Conservation (phyloP, 64 coral and sea anemone genomes). For the Stichodactyla mertensii region DNA sequence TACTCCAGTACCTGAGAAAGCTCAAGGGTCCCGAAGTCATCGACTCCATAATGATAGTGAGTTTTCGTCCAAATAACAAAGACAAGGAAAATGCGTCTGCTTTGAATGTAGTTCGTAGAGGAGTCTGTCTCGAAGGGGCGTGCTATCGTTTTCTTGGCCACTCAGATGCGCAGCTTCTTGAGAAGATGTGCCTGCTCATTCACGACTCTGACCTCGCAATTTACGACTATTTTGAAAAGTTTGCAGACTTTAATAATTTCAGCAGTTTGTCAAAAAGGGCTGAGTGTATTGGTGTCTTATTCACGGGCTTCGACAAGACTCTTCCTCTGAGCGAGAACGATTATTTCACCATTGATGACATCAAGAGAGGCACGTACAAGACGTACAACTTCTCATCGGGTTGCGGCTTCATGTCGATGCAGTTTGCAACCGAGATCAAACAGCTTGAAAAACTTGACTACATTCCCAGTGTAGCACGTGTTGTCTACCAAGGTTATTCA, state of each 20-base stretch:
- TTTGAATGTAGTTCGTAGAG: neutral
- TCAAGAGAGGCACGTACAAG: conserved; percentile 5
- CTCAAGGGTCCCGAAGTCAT: neutral
- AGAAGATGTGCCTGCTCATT: conserved; percentile 62
- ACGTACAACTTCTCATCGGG: conserved; percentile 45
- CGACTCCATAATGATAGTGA: neutral
- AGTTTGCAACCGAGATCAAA: conserved; percentile 34
- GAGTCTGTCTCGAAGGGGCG: conserved; percentile 13
- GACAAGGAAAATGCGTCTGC: neutral
- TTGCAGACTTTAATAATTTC: conserved; percentile 53
- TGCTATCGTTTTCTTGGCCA: conserved; percentile 36
- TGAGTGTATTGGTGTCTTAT: conserved; percentile 45
- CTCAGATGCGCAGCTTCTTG: conserved; percentile 34
- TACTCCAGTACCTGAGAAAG: conserved; percentile 3
- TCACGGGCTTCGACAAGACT: conserved; percentile 35
- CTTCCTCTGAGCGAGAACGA: conserved; percentile 31
- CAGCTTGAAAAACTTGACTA: conserved; percentile 27
- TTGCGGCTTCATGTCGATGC: conserved; percentile 67
- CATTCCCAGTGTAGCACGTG: conserved; percentile 42
- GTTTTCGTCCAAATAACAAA: neutral
- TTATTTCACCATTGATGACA: conserved; percentile 28
- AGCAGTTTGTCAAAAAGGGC: conserved; percentile 30
- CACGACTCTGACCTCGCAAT: conserved; percentile 35
- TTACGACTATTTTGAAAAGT: conserved; percentile 45
- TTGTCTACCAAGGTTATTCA: conserved; percentile 65